These are phyloP conservation scores for Yasuhikotakia modesta DNA, from an alignment of 2,797 vertebrate species.

Conservation along the genomic window DNA sequence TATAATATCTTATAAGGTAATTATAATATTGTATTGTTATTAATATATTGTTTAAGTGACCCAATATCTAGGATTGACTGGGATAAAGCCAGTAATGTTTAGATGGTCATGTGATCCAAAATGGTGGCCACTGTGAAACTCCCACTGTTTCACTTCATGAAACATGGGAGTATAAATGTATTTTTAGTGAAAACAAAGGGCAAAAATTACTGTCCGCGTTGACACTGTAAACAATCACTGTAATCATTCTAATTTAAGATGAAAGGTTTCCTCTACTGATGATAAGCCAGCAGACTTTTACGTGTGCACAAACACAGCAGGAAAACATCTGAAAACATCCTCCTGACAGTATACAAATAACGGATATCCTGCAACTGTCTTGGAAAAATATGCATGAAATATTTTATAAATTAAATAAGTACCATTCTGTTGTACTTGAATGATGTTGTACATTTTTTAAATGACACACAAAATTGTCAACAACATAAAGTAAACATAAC, in stretches of 20 bases:
- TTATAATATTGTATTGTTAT: no score
- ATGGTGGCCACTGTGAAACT: background rate
- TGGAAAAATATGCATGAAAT: conserved; percentile 4
- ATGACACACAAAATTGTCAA: background rate
- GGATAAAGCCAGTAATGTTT: no score
- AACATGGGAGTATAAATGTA: background rate
- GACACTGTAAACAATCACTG: conserved; percentile 4
- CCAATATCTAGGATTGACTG: background rate
- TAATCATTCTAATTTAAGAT: conserved; percentile 6
- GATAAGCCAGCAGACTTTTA: conserved; percentile 6
- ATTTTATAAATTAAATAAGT: conserved; percentile 7
- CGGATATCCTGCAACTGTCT: conserved; percentile 16
- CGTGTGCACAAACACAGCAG: conserved; percentile 1
- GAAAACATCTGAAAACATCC: conserved; percentile 28
- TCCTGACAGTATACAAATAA: conserved; percentile 13
- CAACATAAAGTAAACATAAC: background rate
- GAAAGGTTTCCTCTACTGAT: conserved; percentile 27
- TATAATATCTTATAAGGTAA: no score
- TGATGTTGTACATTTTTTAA: no score
- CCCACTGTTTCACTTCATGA: background rate
- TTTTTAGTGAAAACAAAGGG: background rate
- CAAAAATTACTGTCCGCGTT: background rate
- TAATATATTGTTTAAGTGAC: background rate
- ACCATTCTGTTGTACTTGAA: background rate
- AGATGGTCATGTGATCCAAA: background rate